Percentiles rank a stretch among this genome's conserved stretches.
phyloP scores from a whole-genome alignment of 2,113 vertebrate genomes.

The Periophthalmodon schlosseri region DNA sequence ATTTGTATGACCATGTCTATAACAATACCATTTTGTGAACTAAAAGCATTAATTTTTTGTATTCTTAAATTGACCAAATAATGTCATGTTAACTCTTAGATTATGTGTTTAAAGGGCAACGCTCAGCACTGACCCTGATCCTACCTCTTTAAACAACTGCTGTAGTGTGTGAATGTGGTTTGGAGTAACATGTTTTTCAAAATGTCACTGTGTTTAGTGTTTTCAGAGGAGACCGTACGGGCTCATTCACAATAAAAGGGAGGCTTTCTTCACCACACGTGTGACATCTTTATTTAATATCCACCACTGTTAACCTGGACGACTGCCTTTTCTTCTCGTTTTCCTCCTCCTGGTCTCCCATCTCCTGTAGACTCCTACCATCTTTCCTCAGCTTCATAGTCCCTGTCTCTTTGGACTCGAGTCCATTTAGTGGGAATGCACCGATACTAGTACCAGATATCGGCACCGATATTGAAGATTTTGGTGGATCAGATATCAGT shows the following conservation, averaged over 20 bases:
- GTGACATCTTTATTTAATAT: background rate
- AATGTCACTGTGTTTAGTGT: background rate
- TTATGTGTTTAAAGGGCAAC: conserved; percentile 5
- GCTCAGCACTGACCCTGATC: conserved; percentile 20
- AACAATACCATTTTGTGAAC: background rate
- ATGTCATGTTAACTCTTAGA: background rate
- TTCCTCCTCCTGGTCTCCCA: too few relatives aligned
- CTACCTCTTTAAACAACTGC: conserved; percentile 51
- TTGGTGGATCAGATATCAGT: too few relatives aligned
- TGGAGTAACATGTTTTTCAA: conserved; percentile 45
- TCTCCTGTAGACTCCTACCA: too few relatives aligned
- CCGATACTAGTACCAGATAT: too few relatives aligned
- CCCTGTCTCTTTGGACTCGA: too few relatives aligned
- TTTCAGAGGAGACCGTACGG: background rate
- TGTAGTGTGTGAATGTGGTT: conserved; percentile 54
- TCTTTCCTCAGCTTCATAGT: too few relatives aligned
- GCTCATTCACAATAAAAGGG: background rate
- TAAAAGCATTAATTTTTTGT: background rate
- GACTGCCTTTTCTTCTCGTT: too few relatives aligned
- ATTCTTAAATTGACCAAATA: background rate
- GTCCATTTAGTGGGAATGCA: too few relatives aligned
- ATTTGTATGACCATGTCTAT: background rate
- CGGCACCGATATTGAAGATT: too few relatives aligned
- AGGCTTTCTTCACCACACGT: background rate
- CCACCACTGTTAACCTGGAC: too few relatives aligned